Percentiles rank a stretch among this genome's conserved stretches.
Conservation (phyloP, 2,797 vertebrate species). For the Acestrorhynchus altus region DNA sequence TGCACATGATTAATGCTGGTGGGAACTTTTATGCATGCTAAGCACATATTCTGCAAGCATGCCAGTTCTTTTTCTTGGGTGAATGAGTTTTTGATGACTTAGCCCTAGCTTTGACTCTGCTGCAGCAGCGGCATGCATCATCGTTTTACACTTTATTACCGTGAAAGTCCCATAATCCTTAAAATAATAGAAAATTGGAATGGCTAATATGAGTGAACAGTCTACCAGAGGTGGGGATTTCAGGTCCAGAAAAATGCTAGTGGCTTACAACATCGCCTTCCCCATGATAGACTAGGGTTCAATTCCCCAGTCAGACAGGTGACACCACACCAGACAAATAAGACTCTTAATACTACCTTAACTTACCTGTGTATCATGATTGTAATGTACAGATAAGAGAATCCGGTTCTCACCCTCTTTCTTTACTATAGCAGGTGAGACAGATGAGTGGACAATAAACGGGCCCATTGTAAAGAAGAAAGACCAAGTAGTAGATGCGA, state of each 20-base stretch:
- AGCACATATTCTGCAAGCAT: slow-evolving; percentile 12
- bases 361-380: too few relatives aligned
- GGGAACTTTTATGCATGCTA: slow-evolving; percentile 10
- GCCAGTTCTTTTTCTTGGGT: not conserved
- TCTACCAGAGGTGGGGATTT: too few relatives aligned
- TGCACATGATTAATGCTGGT: not conserved
- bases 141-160: not conserved
- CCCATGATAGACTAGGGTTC: too few relatives aligned
- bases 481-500: not conserved
- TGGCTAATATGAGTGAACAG: too few relatives aligned
- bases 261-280: too few relatives aligned
- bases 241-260: too few relatives aligned
- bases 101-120: not conserved
- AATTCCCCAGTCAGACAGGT: too few relatives aligned
- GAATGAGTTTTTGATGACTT: slow-evolving; percentile 14
- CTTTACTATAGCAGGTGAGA: too few relatives aligned
- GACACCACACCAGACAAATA: too few relatives aligned
- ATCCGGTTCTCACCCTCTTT: too few relatives aligned
- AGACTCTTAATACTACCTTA: too few relatives aligned
- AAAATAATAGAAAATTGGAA: not conserved
- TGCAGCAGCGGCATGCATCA: not conserved
- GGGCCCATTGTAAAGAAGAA: not conserved
- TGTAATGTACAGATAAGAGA: too few relatives aligned
- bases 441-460: not conserved
- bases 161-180: not conserved